These are phyloP conservation scores for Brachyistius frenatus DNA, from an alignment of 2,113 vertebrate species.

Conservation along the genomic window DNA sequence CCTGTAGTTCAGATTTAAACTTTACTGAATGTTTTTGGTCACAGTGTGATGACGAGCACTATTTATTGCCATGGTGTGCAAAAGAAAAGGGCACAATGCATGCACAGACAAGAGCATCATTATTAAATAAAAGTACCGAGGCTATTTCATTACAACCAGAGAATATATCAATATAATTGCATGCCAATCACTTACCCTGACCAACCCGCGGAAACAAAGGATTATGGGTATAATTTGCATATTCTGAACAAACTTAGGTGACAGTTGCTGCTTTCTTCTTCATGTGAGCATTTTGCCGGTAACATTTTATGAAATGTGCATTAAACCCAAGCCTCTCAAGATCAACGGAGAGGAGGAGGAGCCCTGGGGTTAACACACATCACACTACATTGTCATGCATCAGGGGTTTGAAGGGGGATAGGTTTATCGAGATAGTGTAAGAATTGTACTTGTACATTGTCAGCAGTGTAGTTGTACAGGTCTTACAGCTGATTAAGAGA, in stretches of 20 bases:
- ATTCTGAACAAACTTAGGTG: slow-evolving; percentile 99
- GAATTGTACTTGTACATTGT: slow-evolving; percentile 28
- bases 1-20: slow-evolving; percentile 43
- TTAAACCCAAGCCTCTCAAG: slow-evolving; percentile 76
- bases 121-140: slow-evolving; percentile 51
- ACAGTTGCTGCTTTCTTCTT: slow-evolving; percentile 92
- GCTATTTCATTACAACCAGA: slow-evolving; percentile 72
- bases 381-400: slow-evolving; percentile 83
- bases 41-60: slow-evolving; percentile 29
- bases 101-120: slow-evolving; percentile 35
- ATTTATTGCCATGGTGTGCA: slow-evolving; percentile 52
- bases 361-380: slow-evolving; percentile 67
- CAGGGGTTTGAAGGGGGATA: not conserved
- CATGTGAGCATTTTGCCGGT: slow-evolving; percentile 91
- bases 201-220: slow-evolving; percentile 73
- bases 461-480: slow-evolving; percentile 26
- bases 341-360: slow-evolving; percentile 48
- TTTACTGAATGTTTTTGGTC: slow-evolving; percentile 44
- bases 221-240: slow-evolving; percentile 87
- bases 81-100: slow-evolving; percentile 54
- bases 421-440: slow-evolving; percentile 34
- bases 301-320: slow-evolving; percentile 86
- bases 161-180: slow-evolving; percentile 75
- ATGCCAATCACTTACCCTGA: slow-evolving; percentile 91
- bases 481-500: slow-evolving; percentile 44